phyloP scores from a whole-genome alignment of 2,113 vertebrate genomes.

The Talpa occidentalis region DNA sequence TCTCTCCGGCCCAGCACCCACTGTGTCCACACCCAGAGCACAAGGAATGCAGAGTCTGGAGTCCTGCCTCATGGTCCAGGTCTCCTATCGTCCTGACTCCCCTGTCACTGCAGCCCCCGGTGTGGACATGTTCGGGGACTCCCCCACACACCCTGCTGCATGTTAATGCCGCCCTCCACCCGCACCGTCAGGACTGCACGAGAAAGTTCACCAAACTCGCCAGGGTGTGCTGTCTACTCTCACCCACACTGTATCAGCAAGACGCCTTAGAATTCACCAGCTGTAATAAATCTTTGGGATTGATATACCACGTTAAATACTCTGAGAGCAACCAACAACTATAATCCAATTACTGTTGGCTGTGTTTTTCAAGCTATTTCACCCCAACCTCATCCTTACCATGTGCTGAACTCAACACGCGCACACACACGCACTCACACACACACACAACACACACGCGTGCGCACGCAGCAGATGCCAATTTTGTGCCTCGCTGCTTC shows the following conservation, averaged over 20 bases:
- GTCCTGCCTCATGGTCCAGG: not conserved
- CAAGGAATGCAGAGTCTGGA: fast-evolving
- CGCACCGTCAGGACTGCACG: not conserved
- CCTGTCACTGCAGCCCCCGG: not conserved
- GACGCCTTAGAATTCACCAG: constrained; percentile 4
- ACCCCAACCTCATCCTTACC: not conserved
- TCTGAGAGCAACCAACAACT: not conserved
- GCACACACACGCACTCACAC: not conserved
- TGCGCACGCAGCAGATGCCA: not conserved
- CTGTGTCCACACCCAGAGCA: not conserved
- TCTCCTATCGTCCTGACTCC: not conserved
- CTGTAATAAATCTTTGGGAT: constrained; percentile 4
- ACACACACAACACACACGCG: not conserved
- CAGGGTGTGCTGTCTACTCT: not conserved
- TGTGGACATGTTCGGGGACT: not conserved
- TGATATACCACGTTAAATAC: not conserved
- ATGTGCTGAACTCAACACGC: not conserved
- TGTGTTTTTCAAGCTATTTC: not conserved
- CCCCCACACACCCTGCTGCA: not conserved
- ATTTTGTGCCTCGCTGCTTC: not conserved
- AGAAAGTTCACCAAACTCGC: not conserved
- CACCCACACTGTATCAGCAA: not conserved
- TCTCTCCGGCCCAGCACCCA: not conserved
- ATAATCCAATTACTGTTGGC: not conserved
- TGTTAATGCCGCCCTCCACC: not conserved